Conservation (phyloP, 2,797 vertebrate genomes). For the Danio choprae region DNA sequence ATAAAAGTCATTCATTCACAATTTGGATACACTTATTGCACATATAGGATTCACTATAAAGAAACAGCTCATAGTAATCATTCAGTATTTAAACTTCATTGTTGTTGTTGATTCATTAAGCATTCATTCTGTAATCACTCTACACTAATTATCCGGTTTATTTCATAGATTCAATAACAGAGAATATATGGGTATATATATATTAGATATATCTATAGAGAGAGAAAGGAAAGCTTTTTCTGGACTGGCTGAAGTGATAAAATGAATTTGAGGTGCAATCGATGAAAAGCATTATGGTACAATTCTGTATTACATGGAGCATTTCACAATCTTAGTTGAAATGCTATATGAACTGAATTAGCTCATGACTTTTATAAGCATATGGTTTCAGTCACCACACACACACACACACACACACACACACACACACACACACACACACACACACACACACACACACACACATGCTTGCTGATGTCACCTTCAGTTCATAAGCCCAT, state of each 20-base stretch:
- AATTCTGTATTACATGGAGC: background rate
- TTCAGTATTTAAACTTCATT: background rate
- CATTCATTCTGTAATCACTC: background rate
- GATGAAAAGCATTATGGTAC: background rate
- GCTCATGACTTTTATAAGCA: conserved; percentile 15
- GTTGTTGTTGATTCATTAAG: background rate
- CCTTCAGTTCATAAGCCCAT: conserved; percentile 17
- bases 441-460: background rate
- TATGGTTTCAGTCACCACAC: background rate
- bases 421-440: background rate
- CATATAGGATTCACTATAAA: background rate
- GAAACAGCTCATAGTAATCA: background rate
- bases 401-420: background rate
- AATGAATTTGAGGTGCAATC: background rate
- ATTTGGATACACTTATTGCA: background rate
- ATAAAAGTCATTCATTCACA: background rate
- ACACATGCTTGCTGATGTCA: conserved; percentile 39
- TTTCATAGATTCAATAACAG: too few relatives aligned
- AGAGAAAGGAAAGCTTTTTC: background rate
- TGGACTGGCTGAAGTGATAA: background rate
- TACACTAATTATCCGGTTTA: too few relatives aligned
- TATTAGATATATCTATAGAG: too few relatives aligned
- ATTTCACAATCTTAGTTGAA: background rate
- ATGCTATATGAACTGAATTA: background rate
- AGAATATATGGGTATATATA: too few relatives aligned